Base-by-base conservation (phyloP, 2,888 invertebrate species). In the Amphipyra tragopoginis region DNA sequence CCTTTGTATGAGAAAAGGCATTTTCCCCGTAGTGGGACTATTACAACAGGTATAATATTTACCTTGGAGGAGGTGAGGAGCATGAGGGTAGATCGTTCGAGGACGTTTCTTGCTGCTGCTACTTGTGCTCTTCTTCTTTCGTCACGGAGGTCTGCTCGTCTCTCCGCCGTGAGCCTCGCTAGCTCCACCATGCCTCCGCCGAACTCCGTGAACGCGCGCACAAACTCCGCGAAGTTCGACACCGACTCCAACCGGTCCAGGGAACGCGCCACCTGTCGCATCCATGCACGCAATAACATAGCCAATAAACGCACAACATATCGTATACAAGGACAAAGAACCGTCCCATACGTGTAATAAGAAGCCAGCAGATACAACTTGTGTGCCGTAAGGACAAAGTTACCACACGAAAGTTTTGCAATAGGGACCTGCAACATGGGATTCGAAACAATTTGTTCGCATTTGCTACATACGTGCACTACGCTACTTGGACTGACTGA, bases 141-240 rank as follows among this genome's bases (percentile, higher is more conserved):
- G 91, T 99, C 99, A 82, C 98, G 97, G 60, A 98, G 95, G 87
- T 98, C 98, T 85, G 98, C 98, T 83, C 97, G 96, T 68, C 96
- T 91, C 84, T 97, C 97, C 39, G 96, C 99, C 15, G 99, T 98
- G 65, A 99, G 96, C 89, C 99, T 98, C 26, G 99, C 99, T 79
- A 99, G 94, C 90, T 99, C 99, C 73, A 99, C 99, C 99, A 99
- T 99, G 90, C 99, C 99, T 21, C 97, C 97, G 42, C 99, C 99
- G 90, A 99, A 99, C 90, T 99, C 98, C 78, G 99, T 99, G 95
- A 99, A 99, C 21, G 99, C 98, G 88, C 99, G 98, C 60, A 99
- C 99, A 91, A 99, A 99, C 93, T 99, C 99, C 53, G 99, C 98
- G 88, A 98, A 98, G 93, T 98, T 98, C 79, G 97, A 97, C 70